A percentile compares a stretch with the other conserved stretches of the same genome.
These are phyloP conservation scores for Cecropterus lyciades DNA, from an alignment of 1,140 invertebrate species.

Conservation along the genomic window DNA sequence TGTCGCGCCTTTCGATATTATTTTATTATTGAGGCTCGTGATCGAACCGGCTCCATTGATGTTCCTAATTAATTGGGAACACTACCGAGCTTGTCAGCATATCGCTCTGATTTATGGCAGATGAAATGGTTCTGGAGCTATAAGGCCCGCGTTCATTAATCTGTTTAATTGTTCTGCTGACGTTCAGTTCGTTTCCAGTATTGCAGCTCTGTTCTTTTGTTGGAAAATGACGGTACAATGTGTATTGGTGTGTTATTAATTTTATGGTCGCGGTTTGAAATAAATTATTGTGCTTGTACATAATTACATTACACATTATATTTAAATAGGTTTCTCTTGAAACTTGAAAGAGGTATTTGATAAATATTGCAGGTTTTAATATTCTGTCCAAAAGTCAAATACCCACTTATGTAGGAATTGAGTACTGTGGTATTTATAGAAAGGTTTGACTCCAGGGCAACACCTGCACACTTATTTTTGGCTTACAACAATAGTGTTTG, in stretches of 20 bases:
- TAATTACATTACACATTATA: too few species aligned
- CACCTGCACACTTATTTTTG: too few species aligned
- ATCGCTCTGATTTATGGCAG: conserved; percentile 62
- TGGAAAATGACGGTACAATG: conserved; percentile 8
- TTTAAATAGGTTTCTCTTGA: too few species aligned
- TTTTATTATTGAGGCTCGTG: conserved; percentile 44
- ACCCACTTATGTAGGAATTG: too few species aligned
- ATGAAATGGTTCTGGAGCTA: conserved; percentile 56
- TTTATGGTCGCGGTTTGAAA: neutral
- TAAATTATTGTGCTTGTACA: too few species aligned
- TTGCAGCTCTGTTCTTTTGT: conserved; percentile 32
- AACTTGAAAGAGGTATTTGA: too few species aligned
- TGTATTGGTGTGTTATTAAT: neutral
- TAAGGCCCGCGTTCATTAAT: conserved; percentile 60
- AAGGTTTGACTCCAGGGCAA: too few species aligned
- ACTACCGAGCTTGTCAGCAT: conserved; percentile 58
- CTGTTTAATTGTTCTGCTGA: conserved; percentile 58
- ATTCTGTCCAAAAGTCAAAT: too few species aligned
- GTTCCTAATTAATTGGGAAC: conserved; percentile 72
- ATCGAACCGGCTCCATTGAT: conserved; percentile 61
- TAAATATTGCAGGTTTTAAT: too few species aligned
- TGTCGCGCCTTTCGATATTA: conserved; percentile 29
- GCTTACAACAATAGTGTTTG: too few species aligned
- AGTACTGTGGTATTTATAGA: too few species aligned
- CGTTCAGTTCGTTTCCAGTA: conserved; percentile 41